Evolutionary conservation across 2,797 vertebrate species (phyloP).

Genomic region (Hephaestus fuliginosus): DNA sequence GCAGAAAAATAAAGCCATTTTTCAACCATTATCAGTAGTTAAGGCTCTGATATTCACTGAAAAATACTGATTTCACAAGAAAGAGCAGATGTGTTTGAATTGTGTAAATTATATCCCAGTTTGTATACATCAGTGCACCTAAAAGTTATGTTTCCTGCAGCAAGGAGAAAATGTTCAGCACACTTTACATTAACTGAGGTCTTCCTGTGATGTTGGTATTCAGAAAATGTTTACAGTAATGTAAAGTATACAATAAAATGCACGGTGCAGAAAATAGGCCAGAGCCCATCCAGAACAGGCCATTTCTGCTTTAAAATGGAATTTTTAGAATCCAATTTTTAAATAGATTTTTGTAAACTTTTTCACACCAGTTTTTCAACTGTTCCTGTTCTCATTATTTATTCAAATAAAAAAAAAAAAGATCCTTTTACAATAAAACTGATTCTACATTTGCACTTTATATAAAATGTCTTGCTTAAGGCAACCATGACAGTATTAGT

Average conservation of each 20-base stretch:
- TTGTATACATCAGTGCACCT: not conserved
- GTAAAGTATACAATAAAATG: not conserved
- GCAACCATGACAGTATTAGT: not conserved
- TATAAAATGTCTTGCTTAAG: conserved; percentile 8
- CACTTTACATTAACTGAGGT: not conserved
- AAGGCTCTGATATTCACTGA: conserved; percentile 1
- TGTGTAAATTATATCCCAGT: not conserved
- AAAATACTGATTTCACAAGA: not conserved
- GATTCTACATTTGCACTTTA: not conserved
- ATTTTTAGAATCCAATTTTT: too few relatives aligned
- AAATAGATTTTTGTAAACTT: not conserved
- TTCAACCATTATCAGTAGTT: not conserved
- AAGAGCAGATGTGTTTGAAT: not conserved
- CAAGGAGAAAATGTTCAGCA: not conserved
- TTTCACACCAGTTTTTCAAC: not conserved
- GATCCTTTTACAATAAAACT: not conserved
- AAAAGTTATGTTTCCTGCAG: conserved; percentile 11
- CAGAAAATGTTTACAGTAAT: not conserved
- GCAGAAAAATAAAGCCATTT: not conserved
- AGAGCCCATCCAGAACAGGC: not conserved
- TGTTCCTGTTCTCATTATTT: not conserved
- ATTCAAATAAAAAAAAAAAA: not conserved
- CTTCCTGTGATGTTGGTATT: not conserved
- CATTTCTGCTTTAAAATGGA: too few relatives aligned
- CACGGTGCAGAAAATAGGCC: not conserved